Evolutionary conservation across 30 jellyfish, hydroid and myxozoan genomes (phyloP).

Genomic region (Hydractinia symbiolongicarpus): DNA sequence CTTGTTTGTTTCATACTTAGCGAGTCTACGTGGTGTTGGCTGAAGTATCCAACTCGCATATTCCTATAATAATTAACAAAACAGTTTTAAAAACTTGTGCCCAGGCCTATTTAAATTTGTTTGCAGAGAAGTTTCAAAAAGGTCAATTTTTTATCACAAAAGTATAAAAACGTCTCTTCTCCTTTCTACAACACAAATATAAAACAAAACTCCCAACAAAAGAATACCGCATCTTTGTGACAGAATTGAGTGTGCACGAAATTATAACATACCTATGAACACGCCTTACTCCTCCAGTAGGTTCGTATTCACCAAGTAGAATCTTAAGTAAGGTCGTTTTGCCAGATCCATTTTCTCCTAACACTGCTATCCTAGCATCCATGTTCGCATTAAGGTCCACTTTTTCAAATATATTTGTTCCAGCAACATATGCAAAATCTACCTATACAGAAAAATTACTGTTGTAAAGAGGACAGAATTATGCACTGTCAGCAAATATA

Average conservation of each 20-base stretch:
- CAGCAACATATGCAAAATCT: slow-evolving; percentile 43
- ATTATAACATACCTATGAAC: slow-evolving; percentile 91
- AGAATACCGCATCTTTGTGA: too few relatives aligned
- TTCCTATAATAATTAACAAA: slow-evolving; percentile 47
- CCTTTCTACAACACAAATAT: neutral
- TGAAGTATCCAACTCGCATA: slow-evolving; percentile 87
- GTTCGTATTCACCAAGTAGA: slow-evolving; percentile 75
- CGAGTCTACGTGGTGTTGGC: slow-evolving; percentile 97
- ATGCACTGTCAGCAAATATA: too few relatives aligned
- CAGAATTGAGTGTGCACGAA: too few relatives aligned
- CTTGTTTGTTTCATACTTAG: slow-evolving; percentile 76
- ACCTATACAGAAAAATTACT: too few relatives aligned
- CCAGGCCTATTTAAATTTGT: too few relatives aligned
- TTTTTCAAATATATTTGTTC: slow-evolving; percentile 55
- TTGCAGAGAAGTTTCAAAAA: too few relatives aligned
- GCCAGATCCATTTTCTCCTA: slow-evolving; percentile 99
- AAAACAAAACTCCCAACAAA: too few relatives aligned
- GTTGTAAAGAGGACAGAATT: too few relatives aligned
- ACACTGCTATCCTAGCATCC: slow-evolving; percentile 89
- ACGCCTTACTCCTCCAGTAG: slow-evolving; percentile 70
- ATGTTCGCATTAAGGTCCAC: slow-evolving; percentile 65
- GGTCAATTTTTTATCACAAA: too few relatives aligned
- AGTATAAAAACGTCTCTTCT: too few relatives aligned
- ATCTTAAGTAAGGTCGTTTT: slow-evolving; percentile 86
- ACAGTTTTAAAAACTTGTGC: too few relatives aligned